Evolutionary conservation across 2,888 invertebrate genomes (phyloP), one percentile per base, ranked within the genome.

Genomic region (Tortrix viridana): DNA sequence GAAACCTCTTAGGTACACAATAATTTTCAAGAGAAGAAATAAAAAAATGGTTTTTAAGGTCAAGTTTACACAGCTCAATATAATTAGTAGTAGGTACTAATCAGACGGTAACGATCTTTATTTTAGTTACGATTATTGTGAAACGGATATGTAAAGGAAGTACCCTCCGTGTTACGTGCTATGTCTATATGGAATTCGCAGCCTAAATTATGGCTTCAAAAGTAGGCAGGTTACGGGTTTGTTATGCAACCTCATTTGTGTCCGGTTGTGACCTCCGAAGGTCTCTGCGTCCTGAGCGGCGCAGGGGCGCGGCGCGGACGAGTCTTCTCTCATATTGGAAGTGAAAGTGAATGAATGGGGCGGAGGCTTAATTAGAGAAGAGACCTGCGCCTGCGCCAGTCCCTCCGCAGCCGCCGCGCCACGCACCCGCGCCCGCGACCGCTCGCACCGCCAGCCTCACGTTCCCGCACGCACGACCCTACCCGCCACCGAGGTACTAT

Each of bases 291-390:
- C 80, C 73, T 78, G 78, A 77, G 75, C 76, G 72, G 76, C 76
- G 77, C 80, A 81, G 82, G 83, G 83, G 84, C 79, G 81, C 82
- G 82, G 79, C 76, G 81, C 83, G 78, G 81, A 81, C 79, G 84
- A 84, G 79, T 87, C 89, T 83, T 88, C 86, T 85, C 85, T 85
- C 79, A 76, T 84, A 86, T 88, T 90, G 85, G 89, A 92, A 92
- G 92, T 92, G 92, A 92, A 92, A 92, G 92, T 91, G 89, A 91
- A 89, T 89, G 92, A 91, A 89, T 89, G 87, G 67, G 87, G 83
- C 87, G 79, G 86, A 89, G 89, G 85, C 89, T 92, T 92, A 92
- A 91, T 92, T 92, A 91, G 89, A 91, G 92, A 91, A 87, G 88
- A 89, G 86, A 81, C 81, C 80, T 77, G 84, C 81, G 85, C 78